Evolutionary conservation across 1,140 invertebrate species (phyloP).

Genomic region (Aphaenogaster ashmeadi): DNA sequence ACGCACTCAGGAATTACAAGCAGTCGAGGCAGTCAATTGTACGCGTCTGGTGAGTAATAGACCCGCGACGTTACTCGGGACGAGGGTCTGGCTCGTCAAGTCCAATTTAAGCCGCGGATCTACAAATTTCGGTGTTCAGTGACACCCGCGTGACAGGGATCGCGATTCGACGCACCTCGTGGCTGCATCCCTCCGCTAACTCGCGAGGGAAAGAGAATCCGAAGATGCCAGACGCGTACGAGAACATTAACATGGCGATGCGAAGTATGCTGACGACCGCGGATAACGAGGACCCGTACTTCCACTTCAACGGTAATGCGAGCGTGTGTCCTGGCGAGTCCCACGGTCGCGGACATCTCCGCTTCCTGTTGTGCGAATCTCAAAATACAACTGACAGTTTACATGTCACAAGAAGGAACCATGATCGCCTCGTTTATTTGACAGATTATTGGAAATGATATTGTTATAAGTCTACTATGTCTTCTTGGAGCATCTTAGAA

Average conservation of each 20-base stretch:
- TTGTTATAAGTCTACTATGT: neutral
- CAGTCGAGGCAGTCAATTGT: constrained; percentile 62
- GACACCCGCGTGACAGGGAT: neutral
- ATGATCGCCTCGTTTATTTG: neutral
- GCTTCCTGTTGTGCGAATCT: neutral
- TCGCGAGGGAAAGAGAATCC: neutral
- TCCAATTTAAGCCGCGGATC: neutral
- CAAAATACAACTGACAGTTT: neutral
- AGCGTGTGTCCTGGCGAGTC: neutral
- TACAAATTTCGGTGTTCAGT: neutral
- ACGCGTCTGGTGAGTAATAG: constrained; percentile 43
- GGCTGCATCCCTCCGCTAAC: too few relatives aligned
- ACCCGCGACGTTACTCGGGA: neutral
- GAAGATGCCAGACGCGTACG: constrained; percentile 72
- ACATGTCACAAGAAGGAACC: neutral
- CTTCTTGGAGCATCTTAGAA: neutral
- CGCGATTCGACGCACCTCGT: neutral
- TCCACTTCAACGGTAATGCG: constrained; percentile 28
- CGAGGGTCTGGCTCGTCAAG: neutral
- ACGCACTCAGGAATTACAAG: constrained; percentile 36
- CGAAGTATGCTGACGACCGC: neutral
- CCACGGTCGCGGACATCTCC: neutral
- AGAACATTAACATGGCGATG: constrained; percentile 57
- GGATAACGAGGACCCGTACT: constrained; percentile 16
- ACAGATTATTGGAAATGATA: neutral